Conservation (phyloP, 1,140 invertebrate species). For the Platyscapa corneri region DNA sequence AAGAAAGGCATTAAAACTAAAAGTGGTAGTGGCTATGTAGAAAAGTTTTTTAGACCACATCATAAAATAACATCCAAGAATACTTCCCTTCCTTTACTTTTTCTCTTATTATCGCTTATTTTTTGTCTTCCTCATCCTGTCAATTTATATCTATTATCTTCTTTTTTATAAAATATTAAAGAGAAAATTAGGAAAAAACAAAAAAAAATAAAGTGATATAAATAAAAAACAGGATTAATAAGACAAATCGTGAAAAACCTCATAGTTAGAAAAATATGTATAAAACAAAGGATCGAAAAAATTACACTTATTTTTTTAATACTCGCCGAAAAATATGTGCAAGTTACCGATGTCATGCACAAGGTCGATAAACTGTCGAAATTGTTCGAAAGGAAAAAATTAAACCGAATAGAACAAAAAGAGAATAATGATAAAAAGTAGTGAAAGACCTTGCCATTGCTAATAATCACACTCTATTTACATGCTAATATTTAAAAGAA, state of each 20-base stretch:
- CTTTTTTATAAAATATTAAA: not conserved
- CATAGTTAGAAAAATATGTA: not conserved
- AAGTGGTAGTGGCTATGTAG: no score
- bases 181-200: not conserved
- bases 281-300: not conserved
- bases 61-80: not conserved
- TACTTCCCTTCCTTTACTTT: not conserved
- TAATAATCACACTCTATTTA: conserved; percentile 68
- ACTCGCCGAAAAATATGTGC: not conserved
- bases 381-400: not conserved
- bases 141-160: not conserved
- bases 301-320: not conserved
- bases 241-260: no score
- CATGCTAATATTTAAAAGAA: conserved; percentile 69
- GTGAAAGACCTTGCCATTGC: not conserved
- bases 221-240: no score
- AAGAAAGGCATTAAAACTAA: not conserved
- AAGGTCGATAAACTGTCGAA: not conserved
- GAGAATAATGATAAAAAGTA: not conserved
- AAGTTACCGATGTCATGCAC: not conserved
- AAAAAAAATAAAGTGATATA: not conserved
- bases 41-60: no score
- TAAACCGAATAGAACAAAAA: not conserved
- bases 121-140: not conserved
- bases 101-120: no score